Evolutionary conservation across 2,888 invertebrate genomes (phyloP).

Genomic region (Chymomyza amoena): DNA sequence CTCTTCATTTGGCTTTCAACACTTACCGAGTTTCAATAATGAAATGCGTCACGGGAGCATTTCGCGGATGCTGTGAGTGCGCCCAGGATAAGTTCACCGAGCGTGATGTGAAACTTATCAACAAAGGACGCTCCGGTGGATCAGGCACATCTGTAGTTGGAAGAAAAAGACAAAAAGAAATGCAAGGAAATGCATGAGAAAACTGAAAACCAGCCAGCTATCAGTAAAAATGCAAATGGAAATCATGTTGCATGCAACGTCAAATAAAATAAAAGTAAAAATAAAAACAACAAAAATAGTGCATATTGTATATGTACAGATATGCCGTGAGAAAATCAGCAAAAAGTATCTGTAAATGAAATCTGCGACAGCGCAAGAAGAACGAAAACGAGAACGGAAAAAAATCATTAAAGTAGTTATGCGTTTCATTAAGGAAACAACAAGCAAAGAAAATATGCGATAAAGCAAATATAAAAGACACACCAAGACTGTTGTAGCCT

Average conservation of each 20-base stretch:
- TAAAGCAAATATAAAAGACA: conserved; percentile 1
- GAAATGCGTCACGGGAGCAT: conserved; percentile 85
- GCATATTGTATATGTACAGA: not conserved
- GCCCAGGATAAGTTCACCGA: conserved; percentile 88
- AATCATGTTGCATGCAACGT: conserved; percentile 55
- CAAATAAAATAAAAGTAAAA: conserved; percentile 20
- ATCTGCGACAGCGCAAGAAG: conserved; percentile 28
- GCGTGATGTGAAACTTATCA: conserved; percentile 86
- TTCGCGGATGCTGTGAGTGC: conserved; percentile 84
- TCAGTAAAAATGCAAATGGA: conserved; percentile 65
- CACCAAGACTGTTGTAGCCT: not conserved
- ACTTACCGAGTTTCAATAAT: conserved; percentile 87
- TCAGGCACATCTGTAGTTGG: conserved; percentile 83
- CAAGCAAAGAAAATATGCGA: not conserved
- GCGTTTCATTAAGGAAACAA: conserved; percentile 46
- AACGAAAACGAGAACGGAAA: conserved; percentile 61
- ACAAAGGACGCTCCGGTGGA: conserved; percentile 85
- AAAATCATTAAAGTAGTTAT: conserved; percentile 61
- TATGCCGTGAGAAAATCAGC: conserved; percentile 28
- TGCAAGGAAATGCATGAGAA: conserved; percentile 36
- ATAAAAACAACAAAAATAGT: conserved; percentile 16
- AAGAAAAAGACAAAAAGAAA: conserved; percentile 22
- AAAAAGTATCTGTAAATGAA: conserved; percentile 32
- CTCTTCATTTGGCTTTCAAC: conserved; percentile 18
- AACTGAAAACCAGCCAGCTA: conserved; percentile 51